Conservation (phyloP, 2,888 invertebrate genomes). For the Temnothorax rugatulus region DNA sequence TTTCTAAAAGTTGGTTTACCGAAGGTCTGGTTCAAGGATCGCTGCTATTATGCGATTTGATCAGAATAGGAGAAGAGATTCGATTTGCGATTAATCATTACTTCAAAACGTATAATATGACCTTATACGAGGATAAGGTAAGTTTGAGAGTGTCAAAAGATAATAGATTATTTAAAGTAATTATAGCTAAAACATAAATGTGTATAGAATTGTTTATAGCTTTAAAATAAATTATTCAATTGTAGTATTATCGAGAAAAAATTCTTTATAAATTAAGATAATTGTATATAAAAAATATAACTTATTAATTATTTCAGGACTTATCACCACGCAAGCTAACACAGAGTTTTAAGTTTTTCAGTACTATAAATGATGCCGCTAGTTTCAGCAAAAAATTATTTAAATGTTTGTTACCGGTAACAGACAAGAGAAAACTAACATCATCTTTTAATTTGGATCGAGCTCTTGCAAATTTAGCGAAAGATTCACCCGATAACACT, state of each 20-base stretch:
- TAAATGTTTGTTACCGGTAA: conserved; percentile 49
- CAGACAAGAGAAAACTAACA: not conserved
- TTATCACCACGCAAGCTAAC: not conserved
- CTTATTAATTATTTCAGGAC: conserved; percentile 42
- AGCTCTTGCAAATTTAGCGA: conserved; percentile 60
- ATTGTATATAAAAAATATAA: not conserved
- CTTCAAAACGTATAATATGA: conserved; percentile 30
- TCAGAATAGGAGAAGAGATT: conserved; percentile 55
- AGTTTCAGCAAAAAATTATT: conserved; percentile 56
- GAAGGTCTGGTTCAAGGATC: conserved; percentile 63
- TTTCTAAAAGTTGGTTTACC: conserved; percentile 61
- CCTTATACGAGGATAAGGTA: conserved; percentile 42
- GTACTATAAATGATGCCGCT: conserved; percentile 45
- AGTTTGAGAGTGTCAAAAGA: not conserved
- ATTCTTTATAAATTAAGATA: not conserved
- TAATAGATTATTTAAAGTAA: not conserved
- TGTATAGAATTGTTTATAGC: not conserved
- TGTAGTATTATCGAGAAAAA: not conserved
- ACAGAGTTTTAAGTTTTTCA: conserved; percentile 53
- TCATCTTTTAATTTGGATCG: conserved; percentile 53
- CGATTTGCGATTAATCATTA: conserved; percentile 8
- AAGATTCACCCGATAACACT: conserved; percentile 46
- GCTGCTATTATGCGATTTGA: conserved; percentile 57
- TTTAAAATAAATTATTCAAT: conserved; percentile 8
- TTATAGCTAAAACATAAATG: not conserved